A percentile compares a stretch with the other conserved stretches of the same genome.
Evolutionary conservation across 2,797 vertebrate species (phyloP).

Genomic region (Cottoperca gobio): DNA sequence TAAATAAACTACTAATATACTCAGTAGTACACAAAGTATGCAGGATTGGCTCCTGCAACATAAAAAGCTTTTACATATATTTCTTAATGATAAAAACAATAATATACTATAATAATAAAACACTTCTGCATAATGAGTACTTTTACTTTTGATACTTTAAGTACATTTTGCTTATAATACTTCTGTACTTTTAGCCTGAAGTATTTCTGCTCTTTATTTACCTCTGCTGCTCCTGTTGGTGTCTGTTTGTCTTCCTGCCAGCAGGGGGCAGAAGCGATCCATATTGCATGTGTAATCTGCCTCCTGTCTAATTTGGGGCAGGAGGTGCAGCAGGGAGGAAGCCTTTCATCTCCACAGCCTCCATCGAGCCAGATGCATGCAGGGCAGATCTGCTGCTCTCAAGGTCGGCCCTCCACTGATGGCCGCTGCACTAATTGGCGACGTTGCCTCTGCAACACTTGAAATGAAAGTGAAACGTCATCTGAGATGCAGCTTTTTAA

Average conservation of each 20-base stretch:
- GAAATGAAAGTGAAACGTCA: conserved; percentile 61
- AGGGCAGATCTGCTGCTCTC: conserved; percentile 55
- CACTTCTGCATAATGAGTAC: no score
- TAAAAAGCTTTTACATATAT: no score
- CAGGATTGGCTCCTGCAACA: no score
- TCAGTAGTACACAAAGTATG: no score
- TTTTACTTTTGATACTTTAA: no score
- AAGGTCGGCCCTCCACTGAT: conserved; percentile 68
- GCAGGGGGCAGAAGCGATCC: conserved; percentile 76
- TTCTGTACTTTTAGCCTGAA: no score
- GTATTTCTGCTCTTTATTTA: no score
- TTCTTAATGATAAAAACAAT: no score
- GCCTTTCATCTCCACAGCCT: conserved; percentile 63
- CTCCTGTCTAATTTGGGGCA: conserved; percentile 56
- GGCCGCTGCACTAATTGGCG: conserved; percentile 70
- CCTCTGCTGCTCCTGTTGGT: conserved; percentile 15
- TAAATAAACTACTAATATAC: no score
- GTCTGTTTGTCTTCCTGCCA: conserved; percentile 37
- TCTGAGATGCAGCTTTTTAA: conserved; percentile 57
- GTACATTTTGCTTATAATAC: no score
- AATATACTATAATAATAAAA: no score
- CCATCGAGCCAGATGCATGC: conserved; percentile 56
- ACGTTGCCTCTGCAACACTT: conserved; percentile 50
- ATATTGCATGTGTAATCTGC: conserved; percentile 40
- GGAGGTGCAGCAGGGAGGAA: conserved; percentile 49